Conservation (phyloP, 2,113 vertebrate genomes). For the Platysteira castanea region DNA sequence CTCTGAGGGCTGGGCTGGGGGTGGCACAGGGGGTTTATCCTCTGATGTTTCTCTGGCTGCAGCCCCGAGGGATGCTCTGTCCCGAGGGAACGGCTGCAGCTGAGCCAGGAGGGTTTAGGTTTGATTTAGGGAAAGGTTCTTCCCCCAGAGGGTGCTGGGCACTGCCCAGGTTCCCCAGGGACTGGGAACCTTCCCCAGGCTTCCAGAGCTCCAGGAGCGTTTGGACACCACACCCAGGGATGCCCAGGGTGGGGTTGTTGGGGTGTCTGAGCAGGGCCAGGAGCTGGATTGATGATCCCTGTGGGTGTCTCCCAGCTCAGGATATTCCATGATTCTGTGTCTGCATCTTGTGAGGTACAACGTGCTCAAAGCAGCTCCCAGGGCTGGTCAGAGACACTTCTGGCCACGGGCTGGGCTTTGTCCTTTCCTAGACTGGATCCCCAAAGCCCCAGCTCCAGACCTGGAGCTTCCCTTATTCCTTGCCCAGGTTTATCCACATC, state of each 20-base stretch:
- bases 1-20: not conserved
- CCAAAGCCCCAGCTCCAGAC: no score
- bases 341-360: accelerated
- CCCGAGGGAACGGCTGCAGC: no score
- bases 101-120: no score
- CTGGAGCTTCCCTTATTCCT: accelerated
- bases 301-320: not conserved
- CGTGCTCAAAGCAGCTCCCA: not conserved
- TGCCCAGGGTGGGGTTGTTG: not conserved
- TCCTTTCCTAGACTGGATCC: not conserved
- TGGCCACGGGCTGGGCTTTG: not conserved
- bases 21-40: accelerated
- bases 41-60: not conserved
- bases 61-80: not conserved
- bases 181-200: not conserved
- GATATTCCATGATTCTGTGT: not conserved
- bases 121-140: accelerated
- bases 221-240: accelerated
- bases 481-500: accelerated
- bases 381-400: not conserved
- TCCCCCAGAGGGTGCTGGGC: not conserved
- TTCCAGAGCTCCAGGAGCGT: not conserved
- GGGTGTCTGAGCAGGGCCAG: not conserved
- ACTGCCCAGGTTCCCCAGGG: not conserved
- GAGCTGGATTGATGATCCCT: accelerated